Evolutionary conservation across 2,113 vertebrate genomes (phyloP).

Genomic region (Gallinago jamesoni): DNA sequence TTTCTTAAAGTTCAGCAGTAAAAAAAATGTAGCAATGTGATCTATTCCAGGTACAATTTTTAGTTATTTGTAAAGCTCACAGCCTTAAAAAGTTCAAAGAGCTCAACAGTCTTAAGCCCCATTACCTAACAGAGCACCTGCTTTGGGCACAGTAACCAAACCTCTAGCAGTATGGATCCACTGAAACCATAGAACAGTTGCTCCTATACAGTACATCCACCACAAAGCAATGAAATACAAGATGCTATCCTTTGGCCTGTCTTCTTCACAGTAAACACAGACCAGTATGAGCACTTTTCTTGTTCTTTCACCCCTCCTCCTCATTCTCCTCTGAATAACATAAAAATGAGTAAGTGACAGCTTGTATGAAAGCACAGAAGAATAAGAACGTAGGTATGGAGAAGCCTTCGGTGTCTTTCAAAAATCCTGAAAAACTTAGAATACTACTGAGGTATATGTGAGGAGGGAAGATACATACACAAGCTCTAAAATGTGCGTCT

Average conservation of each 20-base stretch:
- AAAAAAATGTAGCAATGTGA: neutral
- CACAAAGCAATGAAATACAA: neutral
- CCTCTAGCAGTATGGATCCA: neutral
- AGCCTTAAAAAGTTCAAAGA: neutral
- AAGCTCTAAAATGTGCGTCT: neutral
- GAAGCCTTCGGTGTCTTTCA: neutral
- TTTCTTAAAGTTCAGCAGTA: neutral
- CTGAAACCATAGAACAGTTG: neutral
- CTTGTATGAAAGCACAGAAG: neutral
- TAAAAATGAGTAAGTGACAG: neutral
- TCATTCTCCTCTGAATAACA: neutral
- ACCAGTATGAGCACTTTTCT: neutral
- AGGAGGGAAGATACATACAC: neutral
- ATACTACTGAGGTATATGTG: fast-evolving
- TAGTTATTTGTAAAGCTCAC: neutral
- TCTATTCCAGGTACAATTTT: neutral
- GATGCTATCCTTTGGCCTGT: neutral
- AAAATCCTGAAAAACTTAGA: neutral
- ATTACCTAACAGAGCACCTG: neutral
- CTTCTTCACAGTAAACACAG: neutral
- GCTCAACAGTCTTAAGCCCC: neutral
- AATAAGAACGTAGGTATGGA: neutral
- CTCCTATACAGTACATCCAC: neutral
- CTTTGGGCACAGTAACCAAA: neutral
- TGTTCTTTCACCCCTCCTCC: neutral